Percentiles rank a stretch among this genome's conserved stretches.
These are phyloP conservation scores for Actenoides lindsayi DNA, from an alignment of 2,113 vertebrate species.

Conservation along the genomic window DNA sequence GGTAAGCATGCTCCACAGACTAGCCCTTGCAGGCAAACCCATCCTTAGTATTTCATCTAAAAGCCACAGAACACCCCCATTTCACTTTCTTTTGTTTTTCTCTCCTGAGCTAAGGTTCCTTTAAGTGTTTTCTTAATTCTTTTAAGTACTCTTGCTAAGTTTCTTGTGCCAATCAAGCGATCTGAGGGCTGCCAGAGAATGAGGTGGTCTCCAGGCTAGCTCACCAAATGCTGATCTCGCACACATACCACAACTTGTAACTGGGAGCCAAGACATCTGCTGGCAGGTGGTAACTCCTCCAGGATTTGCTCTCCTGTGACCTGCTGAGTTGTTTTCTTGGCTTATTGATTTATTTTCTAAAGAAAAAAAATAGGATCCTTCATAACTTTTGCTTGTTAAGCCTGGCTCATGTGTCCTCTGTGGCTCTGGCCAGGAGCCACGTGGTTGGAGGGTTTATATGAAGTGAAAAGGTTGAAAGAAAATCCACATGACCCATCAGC, in stretches of 20 bases:
- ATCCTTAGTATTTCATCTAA: neutral
- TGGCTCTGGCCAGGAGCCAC: neutral
- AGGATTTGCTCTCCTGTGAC: neutral
- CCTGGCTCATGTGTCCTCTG: neutral
- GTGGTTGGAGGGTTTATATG: neutral
- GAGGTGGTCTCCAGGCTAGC: neutral
- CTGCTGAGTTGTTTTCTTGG: slow-evolving; percentile 29
- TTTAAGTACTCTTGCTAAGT: neutral
- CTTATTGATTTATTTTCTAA: neutral
- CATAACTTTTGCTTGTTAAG: neutral
- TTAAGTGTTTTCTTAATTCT: neutral
- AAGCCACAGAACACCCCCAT: neutral
- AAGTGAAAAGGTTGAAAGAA: neutral
- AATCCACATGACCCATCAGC: neutral
- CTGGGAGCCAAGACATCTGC: neutral
- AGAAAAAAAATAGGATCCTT: slow-evolving; percentile 23
- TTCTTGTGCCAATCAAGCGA: neutral
- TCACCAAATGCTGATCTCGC: slow-evolving; percentile 10
- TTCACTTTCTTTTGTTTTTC: neutral
- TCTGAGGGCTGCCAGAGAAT: slow-evolving; percentile 3
- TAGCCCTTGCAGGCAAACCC: neutral
- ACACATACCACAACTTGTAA: neutral
- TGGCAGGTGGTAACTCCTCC: slow-evolving; percentile 18
- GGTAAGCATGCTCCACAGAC: neutral
- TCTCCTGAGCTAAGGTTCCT: neutral